Base-by-base conservation (phyloP, 2,113 vertebrate species). In the Chloropsis hardwickii region DNA sequence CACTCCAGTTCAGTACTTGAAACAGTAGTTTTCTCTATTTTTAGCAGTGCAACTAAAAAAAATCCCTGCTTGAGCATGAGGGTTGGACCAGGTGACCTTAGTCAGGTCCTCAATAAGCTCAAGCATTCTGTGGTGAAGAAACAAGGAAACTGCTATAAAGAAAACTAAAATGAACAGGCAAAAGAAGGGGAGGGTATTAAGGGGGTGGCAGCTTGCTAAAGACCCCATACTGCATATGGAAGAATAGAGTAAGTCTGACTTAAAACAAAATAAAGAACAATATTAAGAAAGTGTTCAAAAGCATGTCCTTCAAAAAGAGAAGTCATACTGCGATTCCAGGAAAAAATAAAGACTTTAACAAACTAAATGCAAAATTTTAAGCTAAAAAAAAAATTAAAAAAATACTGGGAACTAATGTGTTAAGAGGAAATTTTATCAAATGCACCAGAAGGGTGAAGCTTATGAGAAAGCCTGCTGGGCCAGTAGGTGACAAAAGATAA, bases 201-300 rank as follows among this genome's bases (percentile, higher is more conserved):
- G 37, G 13, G 11, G 13, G 14, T 57, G 51, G 78, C 28, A 78
- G 56, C 16, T 71, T 50, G 37, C 21, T 88, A 3, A 80, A 64
- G 21, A 69, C 5, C 25, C 5, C 21, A 2, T 44, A 65, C 0
- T 57, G 42, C 37, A 35, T 2, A 33, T 0, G 2, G 14, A 72
- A 65, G 50, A 91, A 69, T 2, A 45, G 9, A 6, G 2, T 22
- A 79, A 67, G 14, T 4, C 3, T 5, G 64, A 58, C 21, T 40
- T 35, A 6, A 24, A 51, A 33, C 20, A 58, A 58, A 67, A 78
- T 10, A 11, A 39, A 47, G 20, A 15, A 23, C 12, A 48, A 12
- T 6, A n/a, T 64, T 44, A 58, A 62, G 28, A 17, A 88, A 35
- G 37, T 1, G 3, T 17, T 31, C 15, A 74, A 79, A 91, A 70